These are phyloP conservation scores for Agrypnus murinus DNA, from an alignment of 2,888 invertebrate species.

Conservation along the genomic window DNA sequence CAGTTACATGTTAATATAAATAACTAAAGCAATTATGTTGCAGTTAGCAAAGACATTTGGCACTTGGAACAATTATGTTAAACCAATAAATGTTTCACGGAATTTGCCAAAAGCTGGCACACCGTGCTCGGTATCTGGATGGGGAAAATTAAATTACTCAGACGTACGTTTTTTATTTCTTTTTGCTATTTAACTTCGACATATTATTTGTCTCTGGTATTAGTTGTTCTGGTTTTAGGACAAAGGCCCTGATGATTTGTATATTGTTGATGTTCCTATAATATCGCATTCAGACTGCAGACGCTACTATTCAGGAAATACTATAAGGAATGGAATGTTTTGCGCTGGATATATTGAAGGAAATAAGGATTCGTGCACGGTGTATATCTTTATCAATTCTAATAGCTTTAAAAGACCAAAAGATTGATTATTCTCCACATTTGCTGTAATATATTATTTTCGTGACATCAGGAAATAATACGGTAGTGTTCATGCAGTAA, in stretches of 20 bases:
- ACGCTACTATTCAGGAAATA: conserved; percentile 24
- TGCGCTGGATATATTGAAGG: conserved; percentile 54
- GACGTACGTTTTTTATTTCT: too few species aligned
- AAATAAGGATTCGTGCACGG: conserved; percentile 54
- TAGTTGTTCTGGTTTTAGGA: too few species aligned
- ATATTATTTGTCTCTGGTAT: too few species aligned
- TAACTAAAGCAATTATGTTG: too few species aligned
- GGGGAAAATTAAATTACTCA: conserved; percentile 47
- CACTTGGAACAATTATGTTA: conserved; percentile 35
- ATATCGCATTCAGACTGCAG: conserved; percentile 34
- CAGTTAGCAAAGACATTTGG: conserved; percentile 29
- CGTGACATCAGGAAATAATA: too few species aligned
- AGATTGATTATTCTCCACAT: too few species aligned
- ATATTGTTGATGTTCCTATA: conserved; percentile 40
- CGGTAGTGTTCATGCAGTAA: too few species aligned
- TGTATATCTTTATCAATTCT: too few species aligned
- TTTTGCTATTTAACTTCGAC: too few species aligned
- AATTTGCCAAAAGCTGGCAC: conserved; percentile 36
- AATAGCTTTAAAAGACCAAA: too few species aligned
- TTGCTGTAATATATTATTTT: too few species aligned
- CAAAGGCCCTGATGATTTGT: not conserved
- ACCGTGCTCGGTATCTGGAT: conserved; percentile 48
- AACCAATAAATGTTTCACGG: conserved; percentile 28
- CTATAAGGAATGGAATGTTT: conserved; percentile 50
- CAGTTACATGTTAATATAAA: too few species aligned